A percentile compares a stretch with the other conserved stretches of the same genome.
These are phyloP conservation scores for Limnephilus lunatus DNA, from an alignment of 2,888 invertebrate genomes.

Conservation along the genomic window DNA sequence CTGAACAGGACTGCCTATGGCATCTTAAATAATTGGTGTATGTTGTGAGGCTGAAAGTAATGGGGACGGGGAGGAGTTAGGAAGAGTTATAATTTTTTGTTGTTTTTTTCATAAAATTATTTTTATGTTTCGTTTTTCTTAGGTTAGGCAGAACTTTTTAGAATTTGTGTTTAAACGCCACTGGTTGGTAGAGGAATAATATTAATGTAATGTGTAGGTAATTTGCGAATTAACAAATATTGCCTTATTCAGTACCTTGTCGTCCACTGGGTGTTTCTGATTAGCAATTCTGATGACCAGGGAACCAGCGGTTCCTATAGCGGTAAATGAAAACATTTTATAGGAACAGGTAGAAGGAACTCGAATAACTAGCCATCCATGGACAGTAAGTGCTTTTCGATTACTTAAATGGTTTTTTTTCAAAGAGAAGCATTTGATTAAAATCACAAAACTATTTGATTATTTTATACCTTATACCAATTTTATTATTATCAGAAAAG, in stretches of 20 bases:
- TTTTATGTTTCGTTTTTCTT: too few species aligned
- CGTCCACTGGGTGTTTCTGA: slow-evolving; percentile 33
- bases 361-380: background rate
- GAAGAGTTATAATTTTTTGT: too few species aligned
- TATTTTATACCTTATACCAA: too few species aligned
- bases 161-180: background rate
- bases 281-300: slow-evolving; percentile 23
- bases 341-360: slow-evolving; percentile 5
- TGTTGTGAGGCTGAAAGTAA: too few species aligned
- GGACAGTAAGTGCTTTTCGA: background rate
- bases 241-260: slow-evolving; percentile 51
- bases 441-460: background rate
- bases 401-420: background rate
- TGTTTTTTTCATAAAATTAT: too few species aligned
- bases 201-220: slow-evolving; percentile 30
- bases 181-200: background rate
- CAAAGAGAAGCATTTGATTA: background rate
- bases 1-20: too few species aligned
- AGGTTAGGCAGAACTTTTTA: too few species aligned
- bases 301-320: slow-evolving; percentile 15
- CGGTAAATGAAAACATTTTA: slow-evolving; percentile 22
- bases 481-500: too few species aligned
- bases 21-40: too few species aligned
- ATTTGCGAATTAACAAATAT: slow-evolving; percentile 58
- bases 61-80: too few species aligned